Evolutionary conservation across 1,140 invertebrate species (phyloP).

Genomic region (Hypsibius dujardini): DNA sequence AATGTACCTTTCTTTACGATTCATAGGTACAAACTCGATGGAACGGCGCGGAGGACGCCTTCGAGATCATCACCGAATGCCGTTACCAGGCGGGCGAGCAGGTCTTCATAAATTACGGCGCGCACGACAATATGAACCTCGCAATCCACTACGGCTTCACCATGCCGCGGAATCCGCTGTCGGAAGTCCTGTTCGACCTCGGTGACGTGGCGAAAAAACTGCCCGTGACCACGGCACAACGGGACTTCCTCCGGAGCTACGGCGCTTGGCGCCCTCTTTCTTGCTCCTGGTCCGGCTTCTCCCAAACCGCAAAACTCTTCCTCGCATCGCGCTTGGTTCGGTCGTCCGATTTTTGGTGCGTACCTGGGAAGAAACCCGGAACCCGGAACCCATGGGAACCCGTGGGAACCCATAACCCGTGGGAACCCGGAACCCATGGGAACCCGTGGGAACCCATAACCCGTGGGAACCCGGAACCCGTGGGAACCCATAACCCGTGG

Average conservation of each 20-base stretch:
- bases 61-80: slow-evolving; percentile 38
- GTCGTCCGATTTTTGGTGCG: too few relatives aligned
- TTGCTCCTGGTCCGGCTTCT: background rate
- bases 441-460: too few relatives aligned
- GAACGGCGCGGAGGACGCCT: slow-evolving; percentile 34
- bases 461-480: too few relatives aligned
- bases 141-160: slow-evolving; percentile 57
- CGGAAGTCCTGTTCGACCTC: slow-evolving; percentile 39
- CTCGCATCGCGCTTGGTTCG: too few relatives aligned
- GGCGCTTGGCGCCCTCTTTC: background rate
- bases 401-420: too few relatives aligned
- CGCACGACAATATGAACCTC: slow-evolving; percentile 47
- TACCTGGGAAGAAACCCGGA: too few relatives aligned
- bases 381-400: too few relatives aligned
- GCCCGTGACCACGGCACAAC: background rate
- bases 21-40: too few relatives aligned
- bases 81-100: slow-evolving; percentile 39
- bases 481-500: too few relatives aligned
- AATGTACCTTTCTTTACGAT: too few relatives aligned
- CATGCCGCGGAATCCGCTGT: slow-evolving; percentile 42
- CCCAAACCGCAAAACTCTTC: background rate
- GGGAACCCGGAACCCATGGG: too few relatives aligned
- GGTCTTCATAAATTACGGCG: slow-evolving; percentile 57
- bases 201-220: slow-evolving; percentile 22
- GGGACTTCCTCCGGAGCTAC: background rate